Conservation (phyloP, 2,113 vertebrate genomes). For the Dipodomys merriami region DNA sequence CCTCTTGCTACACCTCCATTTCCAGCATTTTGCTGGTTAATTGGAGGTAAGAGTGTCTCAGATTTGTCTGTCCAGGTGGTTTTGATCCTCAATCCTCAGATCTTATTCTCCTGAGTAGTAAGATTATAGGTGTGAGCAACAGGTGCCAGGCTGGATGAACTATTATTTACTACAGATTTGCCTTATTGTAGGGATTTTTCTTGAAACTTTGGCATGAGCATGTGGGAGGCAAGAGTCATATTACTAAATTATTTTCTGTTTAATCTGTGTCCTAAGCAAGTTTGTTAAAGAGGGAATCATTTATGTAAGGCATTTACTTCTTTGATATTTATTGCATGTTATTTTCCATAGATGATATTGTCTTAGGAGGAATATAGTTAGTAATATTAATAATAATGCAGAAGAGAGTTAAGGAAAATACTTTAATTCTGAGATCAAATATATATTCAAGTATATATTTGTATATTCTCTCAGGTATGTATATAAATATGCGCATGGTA, state of each 20-base stretch:
- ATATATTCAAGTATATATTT: neutral
- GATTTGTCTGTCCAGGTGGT: too few species aligned
- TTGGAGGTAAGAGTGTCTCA: too few species aligned
- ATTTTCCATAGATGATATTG: neutral
- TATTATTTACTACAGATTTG: slow-evolving; percentile 35
- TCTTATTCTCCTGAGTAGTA: too few species aligned
- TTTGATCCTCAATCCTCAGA: too few species aligned
- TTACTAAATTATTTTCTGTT: slow-evolving; percentile 42
- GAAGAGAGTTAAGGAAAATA: slow-evolving; percentile 45
- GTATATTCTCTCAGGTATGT: neutral
- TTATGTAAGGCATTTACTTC: slow-evolving; percentile 42
- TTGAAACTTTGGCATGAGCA: slow-evolving; percentile 36
- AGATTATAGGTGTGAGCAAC: too few species aligned
- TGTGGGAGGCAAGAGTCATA: neutral
- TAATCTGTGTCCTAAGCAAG: slow-evolving; percentile 6
- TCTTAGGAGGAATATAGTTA: slow-evolving; percentile 13
- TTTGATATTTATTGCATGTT: slow-evolving; percentile 27
- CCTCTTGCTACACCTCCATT: too few species aligned
- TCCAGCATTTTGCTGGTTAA: too few species aligned
- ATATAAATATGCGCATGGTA: too few species aligned
- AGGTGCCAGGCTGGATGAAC: neutral
- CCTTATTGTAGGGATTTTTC: slow-evolving; percentile 39
- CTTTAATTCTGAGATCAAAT: slow-evolving; percentile 47
- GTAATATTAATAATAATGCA: neutral
- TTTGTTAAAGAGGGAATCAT: slow-evolving; percentile 30